phyloP scores from a whole-genome alignment of 2,113 vertebrate genomes.

The Silurus meridionalis region DNA sequence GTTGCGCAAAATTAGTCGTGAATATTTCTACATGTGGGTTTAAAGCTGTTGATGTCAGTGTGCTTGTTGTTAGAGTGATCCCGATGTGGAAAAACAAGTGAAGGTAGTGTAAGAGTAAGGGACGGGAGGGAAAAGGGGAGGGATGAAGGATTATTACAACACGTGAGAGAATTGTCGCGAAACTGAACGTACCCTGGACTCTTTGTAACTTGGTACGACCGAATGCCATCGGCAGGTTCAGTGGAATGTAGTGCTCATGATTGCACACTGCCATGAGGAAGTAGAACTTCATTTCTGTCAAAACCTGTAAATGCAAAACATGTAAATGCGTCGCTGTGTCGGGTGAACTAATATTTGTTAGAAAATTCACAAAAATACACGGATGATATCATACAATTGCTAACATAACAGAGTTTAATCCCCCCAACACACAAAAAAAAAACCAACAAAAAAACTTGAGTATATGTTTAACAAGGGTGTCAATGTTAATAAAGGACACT shows the following conservation, averaged over 20 bases:
- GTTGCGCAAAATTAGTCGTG: not conserved
- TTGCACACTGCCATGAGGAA: conserved; percentile 91
- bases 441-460: too few relatives aligned
- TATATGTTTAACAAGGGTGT: too few relatives aligned
- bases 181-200: conserved; percentile 80
- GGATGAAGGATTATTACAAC: not conserved
- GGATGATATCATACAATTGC: too few relatives aligned
- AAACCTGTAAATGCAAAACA: conserved; percentile 70
- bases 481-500: not conserved
- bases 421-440: too few relatives aligned
- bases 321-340: too few relatives aligned
- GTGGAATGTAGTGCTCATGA: conserved; percentile 95
- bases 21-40: not conserved
- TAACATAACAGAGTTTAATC: too few relatives aligned
- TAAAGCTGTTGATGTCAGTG: not conserved
- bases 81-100: conserved; percentile 3
- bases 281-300: conserved; percentile 94
- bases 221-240: conserved; percentile 95
- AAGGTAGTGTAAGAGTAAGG: not conserved
- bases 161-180: not conserved
- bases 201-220: conserved; percentile 89
- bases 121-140: not conserved
- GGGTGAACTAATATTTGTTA: not conserved
- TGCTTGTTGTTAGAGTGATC: conserved; percentile 3
- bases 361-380: too few relatives aligned